A percentile compares a stretch with the other conserved stretches of the same genome.
These are phyloP conservation scores for Orius insidiosus DNA, from an alignment of 1,140 invertebrate species.

Conservation along the genomic window DNA sequence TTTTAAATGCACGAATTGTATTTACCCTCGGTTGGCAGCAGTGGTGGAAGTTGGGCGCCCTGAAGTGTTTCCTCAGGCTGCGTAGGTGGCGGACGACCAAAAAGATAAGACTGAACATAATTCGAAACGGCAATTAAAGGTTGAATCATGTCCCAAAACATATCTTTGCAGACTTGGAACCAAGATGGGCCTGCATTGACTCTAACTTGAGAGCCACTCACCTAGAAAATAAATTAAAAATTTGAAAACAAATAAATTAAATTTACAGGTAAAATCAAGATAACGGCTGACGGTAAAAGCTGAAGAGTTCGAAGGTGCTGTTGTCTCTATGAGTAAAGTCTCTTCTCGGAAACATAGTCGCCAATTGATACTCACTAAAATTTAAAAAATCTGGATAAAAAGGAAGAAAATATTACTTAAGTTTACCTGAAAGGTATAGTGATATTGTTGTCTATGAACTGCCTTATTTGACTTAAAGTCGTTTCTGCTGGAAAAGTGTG, in stretches of 20 bases:
- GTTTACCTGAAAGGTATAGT: conserved; percentile 26
- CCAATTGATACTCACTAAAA: conserved; percentile 44
- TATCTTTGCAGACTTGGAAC: conserved; percentile 9
- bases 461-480: conserved; percentile 36
- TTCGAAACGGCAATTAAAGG: conserved; percentile 26
- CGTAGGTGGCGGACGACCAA: not conserved
- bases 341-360: conserved; percentile 59
- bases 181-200: too few species aligned
- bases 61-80: not conserved
- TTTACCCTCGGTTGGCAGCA: not conserved
- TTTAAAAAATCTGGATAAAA: too few species aligned
- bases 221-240: too few species aligned
- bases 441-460: conserved; percentile 38
- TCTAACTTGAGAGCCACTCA: too few species aligned
- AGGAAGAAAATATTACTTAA: too few species aligned
- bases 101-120: not conserved
- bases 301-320: conserved; percentile 41
- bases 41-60: not conserved
- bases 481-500: conserved; percentile 40
- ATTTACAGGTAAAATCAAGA: conserved; percentile 53
- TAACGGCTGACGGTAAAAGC: conserved; percentile 58
- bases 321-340: conserved; percentile 52
- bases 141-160: conserved; percentile 28
- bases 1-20: too few species aligned
- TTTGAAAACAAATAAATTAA: too few species aligned